Conservation (phyloP, 1,140 invertebrate genomes). For the Heliconius nattereri region DNA sequence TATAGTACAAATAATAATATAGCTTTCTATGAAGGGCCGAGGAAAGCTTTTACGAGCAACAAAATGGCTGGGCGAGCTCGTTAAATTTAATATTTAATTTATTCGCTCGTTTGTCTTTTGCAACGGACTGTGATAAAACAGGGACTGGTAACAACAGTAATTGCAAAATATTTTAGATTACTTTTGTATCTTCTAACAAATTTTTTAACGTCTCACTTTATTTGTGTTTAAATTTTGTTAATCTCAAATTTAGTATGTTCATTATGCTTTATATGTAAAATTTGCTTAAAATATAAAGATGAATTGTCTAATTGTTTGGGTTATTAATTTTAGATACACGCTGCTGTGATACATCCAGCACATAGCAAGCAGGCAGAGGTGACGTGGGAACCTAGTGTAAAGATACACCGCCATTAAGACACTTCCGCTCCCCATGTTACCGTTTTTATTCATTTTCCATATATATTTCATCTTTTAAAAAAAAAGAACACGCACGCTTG, state of each 20-base stretch:
- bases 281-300: no score
- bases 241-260: not conserved
- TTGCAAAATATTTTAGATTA: conserved; percentile 6
- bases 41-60: conserved; percentile 28
- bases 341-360: no score
- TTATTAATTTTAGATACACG: no score
- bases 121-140: conserved; percentile 23
- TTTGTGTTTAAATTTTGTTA: not conserved
- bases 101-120: conserved; percentile 25
- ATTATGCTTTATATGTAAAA: no score
- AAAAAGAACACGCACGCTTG: not conserved
- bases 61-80: conserved; percentile 33
- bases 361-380: no score
- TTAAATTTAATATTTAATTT: conserved; percentile 34
- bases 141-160: conserved; percentile 17
- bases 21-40: conserved; percentile 15
- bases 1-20: conserved; percentile 20
- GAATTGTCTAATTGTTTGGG: no score
- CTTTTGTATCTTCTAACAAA: not conserved
- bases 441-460: no score
- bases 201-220: not conserved
- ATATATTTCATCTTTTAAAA: no score
- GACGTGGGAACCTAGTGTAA: no score
- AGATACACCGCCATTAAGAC: no score
- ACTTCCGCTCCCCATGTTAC: no score